A percentile compares a stretch with the other conserved stretches of the same genome.
phyloP scores from a whole-genome alignment of 92 coral and sea anemone genomes.

The Phenganax stokvisi region DNA sequence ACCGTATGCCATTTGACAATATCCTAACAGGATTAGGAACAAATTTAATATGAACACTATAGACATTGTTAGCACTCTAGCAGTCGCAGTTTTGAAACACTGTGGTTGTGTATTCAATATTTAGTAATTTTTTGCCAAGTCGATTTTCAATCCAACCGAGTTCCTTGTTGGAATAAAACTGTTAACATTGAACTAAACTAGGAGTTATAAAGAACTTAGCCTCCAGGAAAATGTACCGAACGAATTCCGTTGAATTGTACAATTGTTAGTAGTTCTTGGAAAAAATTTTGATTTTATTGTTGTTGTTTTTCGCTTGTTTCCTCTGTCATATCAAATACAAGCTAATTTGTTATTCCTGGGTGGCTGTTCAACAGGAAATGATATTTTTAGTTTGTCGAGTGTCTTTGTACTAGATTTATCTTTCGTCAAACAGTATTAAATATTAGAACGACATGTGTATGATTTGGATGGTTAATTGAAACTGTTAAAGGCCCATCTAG shows the following conservation, averaged over 20 bases:
- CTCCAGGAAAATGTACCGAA: not conserved
- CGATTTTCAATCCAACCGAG: not conserved
- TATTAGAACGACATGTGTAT: too few relatives aligned
- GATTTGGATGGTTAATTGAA: too few relatives aligned
- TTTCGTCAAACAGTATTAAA: too few relatives aligned
- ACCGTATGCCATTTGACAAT: constrained; percentile 15
- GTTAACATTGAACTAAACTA: not conserved
- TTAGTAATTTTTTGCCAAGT: not conserved
- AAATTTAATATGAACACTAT: not conserved
- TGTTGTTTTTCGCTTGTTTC: not conserved
- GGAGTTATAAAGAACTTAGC: not conserved
- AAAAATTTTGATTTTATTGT: not conserved
- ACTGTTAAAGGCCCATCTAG: too few relatives aligned
- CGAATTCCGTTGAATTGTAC: constrained; percentile 1
- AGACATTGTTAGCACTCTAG: not conserved
- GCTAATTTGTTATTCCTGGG: not conserved
- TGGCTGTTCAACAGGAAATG: too few relatives aligned
- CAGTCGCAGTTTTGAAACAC: not conserved
- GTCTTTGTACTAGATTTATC: too few relatives aligned
- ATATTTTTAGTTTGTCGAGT: too few relatives aligned
- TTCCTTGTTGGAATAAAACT: not conserved
- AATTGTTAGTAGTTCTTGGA: constrained; percentile 5
- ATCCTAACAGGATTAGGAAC: constrained; percentile 5
- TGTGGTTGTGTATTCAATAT: not conserved
- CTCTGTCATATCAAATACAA: not conserved